phyloP scores from a whole-genome alignment of 64 coral and sea anemone species.

The Actinia tenebrosa region DNA sequence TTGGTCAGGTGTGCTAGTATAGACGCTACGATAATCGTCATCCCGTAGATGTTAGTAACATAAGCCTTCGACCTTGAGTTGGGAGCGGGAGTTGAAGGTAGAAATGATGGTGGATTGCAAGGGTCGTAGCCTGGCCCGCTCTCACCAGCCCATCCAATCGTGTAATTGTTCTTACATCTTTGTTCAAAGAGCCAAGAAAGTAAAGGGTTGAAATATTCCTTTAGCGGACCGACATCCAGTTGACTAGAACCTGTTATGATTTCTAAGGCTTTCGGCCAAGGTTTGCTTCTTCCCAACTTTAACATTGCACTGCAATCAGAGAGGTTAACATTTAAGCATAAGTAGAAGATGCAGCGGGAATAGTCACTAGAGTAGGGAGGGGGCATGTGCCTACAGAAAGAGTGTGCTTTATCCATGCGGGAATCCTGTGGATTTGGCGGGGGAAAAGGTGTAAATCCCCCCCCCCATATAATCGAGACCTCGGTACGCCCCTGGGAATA shows the following conservation, averaged over 20 bases:
- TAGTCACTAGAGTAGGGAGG: too few species aligned
- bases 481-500: too few species aligned
- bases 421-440: too few species aligned
- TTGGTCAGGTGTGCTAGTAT: not conserved
- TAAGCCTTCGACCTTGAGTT: not conserved
- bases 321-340: too few species aligned
- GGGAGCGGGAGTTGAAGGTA: not conserved
- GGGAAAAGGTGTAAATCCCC: too few species aligned
- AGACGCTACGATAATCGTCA: not conserved
- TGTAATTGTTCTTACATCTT: slow-evolving; percentile 51
- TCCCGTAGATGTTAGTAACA: not conserved
- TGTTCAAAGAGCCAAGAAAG: slow-evolving; percentile 53
- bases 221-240: slow-evolving; percentile 66
- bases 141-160: slow-evolving; percentile 58
- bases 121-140: not conserved
- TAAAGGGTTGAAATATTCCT: slow-evolving; percentile 79
- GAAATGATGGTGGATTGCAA: not conserved
- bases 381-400: too few species aligned
- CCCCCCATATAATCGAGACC: too few species aligned
- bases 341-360: too few species aligned
- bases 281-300: slow-evolving; percentile 74
- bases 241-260: slow-evolving; percentile 56
- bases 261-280: slow-evolving; percentile 69
- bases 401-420: too few species aligned
- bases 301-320: slow-evolving; percentile 61